These are phyloP conservation scores for Tupaia tana DNA, from an alignment of 2,113 vertebrate species.

Conservation along the genomic window DNA sequence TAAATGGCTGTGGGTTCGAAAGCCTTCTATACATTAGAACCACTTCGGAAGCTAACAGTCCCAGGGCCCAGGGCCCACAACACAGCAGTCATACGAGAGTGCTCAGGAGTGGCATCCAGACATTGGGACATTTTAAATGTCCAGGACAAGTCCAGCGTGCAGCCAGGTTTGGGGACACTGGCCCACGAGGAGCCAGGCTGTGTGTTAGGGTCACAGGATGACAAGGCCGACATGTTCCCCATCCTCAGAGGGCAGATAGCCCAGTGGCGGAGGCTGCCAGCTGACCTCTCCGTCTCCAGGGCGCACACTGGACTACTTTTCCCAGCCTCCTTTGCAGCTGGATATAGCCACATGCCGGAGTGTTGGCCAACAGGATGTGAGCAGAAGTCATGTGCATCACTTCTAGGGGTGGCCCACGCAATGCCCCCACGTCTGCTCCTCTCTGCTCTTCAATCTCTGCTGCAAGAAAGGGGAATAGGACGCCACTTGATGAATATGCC, in stretches of 20 bases:
- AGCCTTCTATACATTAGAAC: background rate
- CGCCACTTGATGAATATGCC: background rate
- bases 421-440: fast-evolving
- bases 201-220: background rate
- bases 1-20: background rate
- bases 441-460: background rate
- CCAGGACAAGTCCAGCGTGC: background rate
- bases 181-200: background rate
- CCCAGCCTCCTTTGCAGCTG: conserved; percentile 8
- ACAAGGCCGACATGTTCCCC: background rate
- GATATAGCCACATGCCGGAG: background rate
- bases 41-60: background rate
- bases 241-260: background rate
- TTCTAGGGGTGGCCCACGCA: background rate
- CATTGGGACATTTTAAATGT: background rate
- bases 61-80: background rate
- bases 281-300: background rate
- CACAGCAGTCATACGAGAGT: background rate
- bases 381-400: background rate
- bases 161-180: background rate
- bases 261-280: background rate
- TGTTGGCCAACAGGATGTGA: background rate
- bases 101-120: background rate
- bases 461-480: background rate
- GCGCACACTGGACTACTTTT: background rate